Percentiles rank a stretch among this genome's conserved stretches.
phyloP scores from a whole-genome alignment of 2,888 invertebrate species.

The Seira sanloemensis region DNA sequence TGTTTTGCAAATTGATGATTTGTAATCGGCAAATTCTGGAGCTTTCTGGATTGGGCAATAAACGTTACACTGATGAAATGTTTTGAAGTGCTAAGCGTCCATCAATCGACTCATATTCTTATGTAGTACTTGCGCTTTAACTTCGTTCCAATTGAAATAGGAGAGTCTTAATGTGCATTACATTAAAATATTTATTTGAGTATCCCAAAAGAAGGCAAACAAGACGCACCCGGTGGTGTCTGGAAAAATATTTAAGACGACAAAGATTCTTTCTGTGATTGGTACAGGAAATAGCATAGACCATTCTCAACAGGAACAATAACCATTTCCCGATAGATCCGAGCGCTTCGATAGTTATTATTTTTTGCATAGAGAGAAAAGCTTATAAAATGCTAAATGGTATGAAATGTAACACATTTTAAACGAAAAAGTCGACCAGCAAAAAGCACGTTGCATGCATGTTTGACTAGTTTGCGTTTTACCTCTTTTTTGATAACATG shows the following conservation, averaged over 20 bases:
- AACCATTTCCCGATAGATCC: slow-evolving; percentile 10
- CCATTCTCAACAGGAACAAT: slow-evolving; percentile 3
- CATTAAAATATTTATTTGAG: too few species aligned
- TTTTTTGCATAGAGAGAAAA: neutral
- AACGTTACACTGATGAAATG: too few species aligned
- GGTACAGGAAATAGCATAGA: slow-evolving; percentile 7
- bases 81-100: too few species aligned
- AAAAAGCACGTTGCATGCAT: slow-evolving; percentile 7
- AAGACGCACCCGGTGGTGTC: neutral
- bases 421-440: neutral
- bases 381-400: neutral
- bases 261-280: slow-evolving; percentile 4
- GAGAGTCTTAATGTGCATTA: too few species aligned
- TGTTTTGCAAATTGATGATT: slow-evolving; percentile 56
- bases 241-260: neutral
- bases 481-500: neutral
- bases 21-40: slow-evolving; percentile 48
- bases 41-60: slow-evolving; percentile 51
- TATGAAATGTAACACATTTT: neutral
- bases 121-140: too few species aligned
- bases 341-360: too few species aligned
- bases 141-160: too few species aligned
- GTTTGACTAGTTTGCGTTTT: neutral
- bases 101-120: too few species aligned
- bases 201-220: too few species aligned